phyloP scores from a whole-genome alignment of 1,140 invertebrate species.

The Cherax destructor region DNA sequence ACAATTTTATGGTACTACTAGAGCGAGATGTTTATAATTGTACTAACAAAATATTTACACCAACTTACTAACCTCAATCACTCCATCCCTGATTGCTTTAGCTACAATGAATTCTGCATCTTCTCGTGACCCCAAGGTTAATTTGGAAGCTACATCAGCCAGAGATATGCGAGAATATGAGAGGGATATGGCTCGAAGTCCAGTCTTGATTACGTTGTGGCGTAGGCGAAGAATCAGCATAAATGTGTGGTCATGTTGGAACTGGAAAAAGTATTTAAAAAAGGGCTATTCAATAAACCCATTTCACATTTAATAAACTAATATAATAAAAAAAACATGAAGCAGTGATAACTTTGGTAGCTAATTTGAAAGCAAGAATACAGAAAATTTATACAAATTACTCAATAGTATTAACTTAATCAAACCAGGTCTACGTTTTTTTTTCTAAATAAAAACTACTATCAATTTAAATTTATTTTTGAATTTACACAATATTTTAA shows the following conservation, averaged over 20 bases:
- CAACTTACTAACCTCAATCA: constrained; percentile 91
- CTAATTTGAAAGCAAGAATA: too few species aligned
- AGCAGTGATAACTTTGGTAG: too few species aligned
- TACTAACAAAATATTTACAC: neutral
- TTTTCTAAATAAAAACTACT: too few species aligned
- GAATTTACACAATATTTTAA: too few species aligned
- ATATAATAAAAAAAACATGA: too few species aligned
- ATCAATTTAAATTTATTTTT: too few species aligned
- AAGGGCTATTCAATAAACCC: neutral
- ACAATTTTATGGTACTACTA: too few species aligned
- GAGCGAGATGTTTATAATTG: too few species aligned
- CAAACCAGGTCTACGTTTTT: too few species aligned
- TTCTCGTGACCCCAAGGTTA: constrained; percentile 94
- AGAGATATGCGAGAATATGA: constrained; percentile 98
- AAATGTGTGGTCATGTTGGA: constrained; percentile 88
- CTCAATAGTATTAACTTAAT: too few species aligned
- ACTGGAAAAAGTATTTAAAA: constrained; percentile 64
- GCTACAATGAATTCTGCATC: constrained; percentile 99
- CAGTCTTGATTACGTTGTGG: constrained; percentile 99
- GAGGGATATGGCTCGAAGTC: constrained; percentile 95
- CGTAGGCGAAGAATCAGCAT: constrained; percentile 94
- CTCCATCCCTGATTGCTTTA: constrained; percentile 99
- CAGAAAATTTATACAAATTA: too few species aligned
- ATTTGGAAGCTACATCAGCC: constrained; percentile 93
- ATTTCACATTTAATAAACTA: too few species aligned